These are phyloP conservation scores for Arctopsyche grandis DNA, from an alignment of 1,140 invertebrate genomes.

Conservation along the genomic window DNA sequence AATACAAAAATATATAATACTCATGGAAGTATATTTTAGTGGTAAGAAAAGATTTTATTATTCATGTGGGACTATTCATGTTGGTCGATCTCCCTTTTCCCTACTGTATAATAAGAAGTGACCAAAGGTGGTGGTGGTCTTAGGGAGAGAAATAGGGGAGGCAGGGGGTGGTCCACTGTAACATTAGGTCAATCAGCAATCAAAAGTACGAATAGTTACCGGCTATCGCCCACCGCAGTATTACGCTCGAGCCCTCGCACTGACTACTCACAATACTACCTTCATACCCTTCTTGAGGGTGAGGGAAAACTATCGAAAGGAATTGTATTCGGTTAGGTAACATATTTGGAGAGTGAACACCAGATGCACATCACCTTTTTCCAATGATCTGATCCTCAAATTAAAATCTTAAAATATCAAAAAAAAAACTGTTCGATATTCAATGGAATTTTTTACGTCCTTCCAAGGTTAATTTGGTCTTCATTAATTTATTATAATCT, in stretches of 20 bases:
- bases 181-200: constrained; percentile 56
- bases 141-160: constrained; percentile 25
- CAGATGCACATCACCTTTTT: neutral
- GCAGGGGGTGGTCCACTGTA: constrained; percentile 46
- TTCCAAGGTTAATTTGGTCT: too few species aligned
- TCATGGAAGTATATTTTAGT: too few species aligned
- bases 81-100: neutral
- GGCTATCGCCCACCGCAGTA: constrained; percentile 38
- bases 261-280: constrained; percentile 10
- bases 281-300: constrained; percentile 1
- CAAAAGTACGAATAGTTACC: constrained; percentile 51
- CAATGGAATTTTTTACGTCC: too few species aligned
- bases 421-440: too few species aligned
- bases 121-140: constrained; percentile 33
- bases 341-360: constrained; percentile 41
- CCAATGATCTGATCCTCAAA: too few species aligned
- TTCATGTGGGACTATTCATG: too few species aligned
- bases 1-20: too few species aligned
- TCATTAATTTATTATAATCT: too few species aligned
- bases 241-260: constrained; percentile 24
- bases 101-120: constrained; percentile 25
- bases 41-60: too few species aligned
- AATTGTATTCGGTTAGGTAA: constrained; percentile 52
- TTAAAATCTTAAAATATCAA: too few species aligned
- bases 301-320: constrained; percentile 42